These are phyloP conservation scores for Megaptera novaeangliae DNA, from an alignment of 2,113 vertebrate genomes.

Conservation along the genomic window DNA sequence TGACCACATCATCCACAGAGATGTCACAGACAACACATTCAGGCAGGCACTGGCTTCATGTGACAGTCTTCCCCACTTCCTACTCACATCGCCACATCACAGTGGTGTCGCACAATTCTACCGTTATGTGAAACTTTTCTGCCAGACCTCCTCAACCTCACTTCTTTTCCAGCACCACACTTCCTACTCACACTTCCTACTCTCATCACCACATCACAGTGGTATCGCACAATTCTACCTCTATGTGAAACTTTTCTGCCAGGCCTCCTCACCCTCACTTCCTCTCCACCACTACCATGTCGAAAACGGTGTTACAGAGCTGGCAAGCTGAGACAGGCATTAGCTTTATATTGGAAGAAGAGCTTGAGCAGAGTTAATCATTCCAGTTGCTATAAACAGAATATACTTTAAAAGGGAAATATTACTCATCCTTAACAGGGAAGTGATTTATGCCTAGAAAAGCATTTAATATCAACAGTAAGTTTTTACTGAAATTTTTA, in stretches of 20 bases:
- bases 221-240: neutral
- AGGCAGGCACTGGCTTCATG: neutral
- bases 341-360: conserved; percentile 9
- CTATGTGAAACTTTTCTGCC: neutral
- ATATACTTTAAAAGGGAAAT: conserved; percentile 32
- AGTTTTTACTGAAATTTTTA: conserved; percentile 18
- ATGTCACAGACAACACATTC: neutral
- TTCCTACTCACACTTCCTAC: too few relatives aligned
- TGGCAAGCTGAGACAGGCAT: neutral
- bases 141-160: neutral
- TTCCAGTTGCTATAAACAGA: neutral
- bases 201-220: neutral
- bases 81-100: neutral
- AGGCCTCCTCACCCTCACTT: neutral
- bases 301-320: conserved; percentile 12
- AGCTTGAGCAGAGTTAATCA: conserved; percentile 22
- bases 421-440: conserved; percentile 17
- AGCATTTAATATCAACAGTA: neutral
- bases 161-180: neutral
- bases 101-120: neutral
- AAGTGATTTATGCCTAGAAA: neutral
- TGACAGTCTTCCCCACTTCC: neutral
- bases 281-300: neutral
- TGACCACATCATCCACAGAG: neutral
- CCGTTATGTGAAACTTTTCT: neutral